Evolutionary conservation across 2,888 invertebrate species (phyloP).

Genomic region (Cheilosia variabilis): DNA sequence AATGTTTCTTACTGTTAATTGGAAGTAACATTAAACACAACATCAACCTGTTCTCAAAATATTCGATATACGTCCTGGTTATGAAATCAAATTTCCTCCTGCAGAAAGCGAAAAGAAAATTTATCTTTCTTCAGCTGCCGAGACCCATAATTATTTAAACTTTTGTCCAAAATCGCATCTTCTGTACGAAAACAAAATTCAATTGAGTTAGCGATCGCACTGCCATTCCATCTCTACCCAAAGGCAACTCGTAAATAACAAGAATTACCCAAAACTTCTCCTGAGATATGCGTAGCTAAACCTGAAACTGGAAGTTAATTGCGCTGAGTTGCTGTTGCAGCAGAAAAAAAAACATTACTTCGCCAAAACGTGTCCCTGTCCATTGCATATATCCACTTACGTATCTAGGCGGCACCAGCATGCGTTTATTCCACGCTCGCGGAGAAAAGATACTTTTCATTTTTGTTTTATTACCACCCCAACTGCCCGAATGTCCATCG

Average conservation of each 20-base stretch:
- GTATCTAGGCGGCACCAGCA: background rate
- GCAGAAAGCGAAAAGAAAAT: background rate
- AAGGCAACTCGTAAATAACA: constrained; percentile 26
- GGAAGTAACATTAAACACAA: background rate
- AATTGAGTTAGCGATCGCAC: constrained; percentile 46
- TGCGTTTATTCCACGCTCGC: constrained; percentile 21
- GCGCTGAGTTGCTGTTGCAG: constrained; percentile 42
- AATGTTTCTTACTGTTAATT: background rate
- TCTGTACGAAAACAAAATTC: background rate
- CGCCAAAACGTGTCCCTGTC: constrained; percentile 48
- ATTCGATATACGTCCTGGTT: background rate
- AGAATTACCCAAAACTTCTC: constrained; percentile 6
- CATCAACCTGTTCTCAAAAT: background rate
- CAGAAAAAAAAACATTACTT: constrained; percentile 5
- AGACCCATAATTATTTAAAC: constrained; percentile 31
- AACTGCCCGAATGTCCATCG: background rate
- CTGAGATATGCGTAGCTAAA: background rate
- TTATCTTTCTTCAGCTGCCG: background rate
- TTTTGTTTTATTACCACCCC: constrained; percentile 42
- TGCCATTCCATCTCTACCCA: background rate
- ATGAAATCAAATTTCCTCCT: background rate
- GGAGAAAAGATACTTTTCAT: constrained; percentile 37
- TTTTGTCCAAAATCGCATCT: constrained; percentile 6
- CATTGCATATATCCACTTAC: background rate
- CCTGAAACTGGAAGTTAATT: constrained; percentile 52